Evolutionary conservation across 2,888 invertebrate species (phyloP).

Genomic region (Pammene aurita): DNA sequence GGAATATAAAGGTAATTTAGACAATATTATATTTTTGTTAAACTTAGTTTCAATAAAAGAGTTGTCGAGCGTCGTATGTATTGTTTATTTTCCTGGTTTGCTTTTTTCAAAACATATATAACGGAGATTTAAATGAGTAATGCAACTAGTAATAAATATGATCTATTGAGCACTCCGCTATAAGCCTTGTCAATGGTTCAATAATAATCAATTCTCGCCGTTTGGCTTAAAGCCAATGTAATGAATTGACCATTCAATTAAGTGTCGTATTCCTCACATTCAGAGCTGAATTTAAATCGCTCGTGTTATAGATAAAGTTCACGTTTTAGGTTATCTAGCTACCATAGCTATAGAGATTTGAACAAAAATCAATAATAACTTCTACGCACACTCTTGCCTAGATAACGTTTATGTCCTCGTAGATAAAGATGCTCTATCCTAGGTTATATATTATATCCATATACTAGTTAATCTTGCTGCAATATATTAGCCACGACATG

Average conservation of each 20-base stretch:
- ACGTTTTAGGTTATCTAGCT: slow-evolving; percentile 50
- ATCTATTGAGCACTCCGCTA: slow-evolving; percentile 11
- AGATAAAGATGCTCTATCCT: slow-evolving; percentile 24
- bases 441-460: slow-evolving; percentile 1
- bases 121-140: not conserved
- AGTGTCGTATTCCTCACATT: slow-evolving; percentile 1
- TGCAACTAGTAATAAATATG: slow-evolving; percentile 5
- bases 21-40: not conserved
- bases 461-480: slow-evolving; percentile 6
- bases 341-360: slow-evolving; percentile 45
- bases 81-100: slow-evolving; percentile 4
- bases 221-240: slow-evolving; percentile 22
- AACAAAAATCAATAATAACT: slow-evolving; percentile 63
- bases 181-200: slow-evolving; percentile 19
- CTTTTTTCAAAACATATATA: not conserved
- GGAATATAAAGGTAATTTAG: slow-evolving; percentile 46
- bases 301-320: slow-evolving; percentile 29
- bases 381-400: slow-evolving; percentile 46
- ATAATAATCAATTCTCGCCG: slow-evolving; percentile 25
- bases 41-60: not conserved
- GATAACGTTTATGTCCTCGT: slow-evolving; percentile 30
- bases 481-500: not conserved
- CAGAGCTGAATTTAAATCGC: slow-evolving; percentile 7
- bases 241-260: slow-evolving; percentile 5
- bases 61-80: not conserved